Evolutionary conservation across 2,113 vertebrate genomes (phyloP).

Genomic region (Potamarius usumacintae): DNA sequence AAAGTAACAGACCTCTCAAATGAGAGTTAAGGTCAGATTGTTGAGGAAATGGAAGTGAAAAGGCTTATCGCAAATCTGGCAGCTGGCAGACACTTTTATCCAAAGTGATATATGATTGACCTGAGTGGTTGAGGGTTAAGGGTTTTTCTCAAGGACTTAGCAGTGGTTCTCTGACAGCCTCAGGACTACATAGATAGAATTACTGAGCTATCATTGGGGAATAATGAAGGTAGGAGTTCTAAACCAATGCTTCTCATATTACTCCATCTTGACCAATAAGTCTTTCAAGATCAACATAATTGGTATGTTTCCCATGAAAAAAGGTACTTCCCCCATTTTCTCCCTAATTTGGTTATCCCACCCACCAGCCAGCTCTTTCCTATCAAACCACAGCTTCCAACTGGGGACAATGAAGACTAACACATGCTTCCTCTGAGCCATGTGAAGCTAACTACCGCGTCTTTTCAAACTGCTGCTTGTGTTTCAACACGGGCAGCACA

Average conservation of each 20-base stretch:
- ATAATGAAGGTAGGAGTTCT: not conserved
- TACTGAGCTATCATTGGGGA: not conserved
- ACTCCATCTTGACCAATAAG: not conserved
- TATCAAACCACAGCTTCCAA: not conserved
- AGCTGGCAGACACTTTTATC: not conserved
- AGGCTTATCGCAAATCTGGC: constrained; percentile 2
- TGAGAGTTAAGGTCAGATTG: not conserved
- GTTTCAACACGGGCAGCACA: not conserved
- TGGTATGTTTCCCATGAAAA: not conserved
- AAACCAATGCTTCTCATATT: not conserved
- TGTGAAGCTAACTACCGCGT: not conserved
- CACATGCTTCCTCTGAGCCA: not conserved
- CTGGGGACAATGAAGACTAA: not conserved
- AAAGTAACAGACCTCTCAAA: not conserved
- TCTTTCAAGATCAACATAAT: not conserved
- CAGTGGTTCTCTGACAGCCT: not conserved
- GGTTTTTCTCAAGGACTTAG: not conserved
- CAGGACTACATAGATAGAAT: not conserved
- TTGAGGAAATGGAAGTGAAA: not conserved
- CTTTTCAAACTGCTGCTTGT: not conserved
- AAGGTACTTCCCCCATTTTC: not conserved
- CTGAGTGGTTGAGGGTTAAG: not conserved
- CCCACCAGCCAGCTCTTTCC: not conserved
- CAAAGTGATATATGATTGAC: constrained; percentile 6
- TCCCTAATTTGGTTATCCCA: not conserved